phyloP scores from a whole-genome alignment of 2,113 vertebrate genomes.

The Campylorhamphus procurvoides region DNA sequence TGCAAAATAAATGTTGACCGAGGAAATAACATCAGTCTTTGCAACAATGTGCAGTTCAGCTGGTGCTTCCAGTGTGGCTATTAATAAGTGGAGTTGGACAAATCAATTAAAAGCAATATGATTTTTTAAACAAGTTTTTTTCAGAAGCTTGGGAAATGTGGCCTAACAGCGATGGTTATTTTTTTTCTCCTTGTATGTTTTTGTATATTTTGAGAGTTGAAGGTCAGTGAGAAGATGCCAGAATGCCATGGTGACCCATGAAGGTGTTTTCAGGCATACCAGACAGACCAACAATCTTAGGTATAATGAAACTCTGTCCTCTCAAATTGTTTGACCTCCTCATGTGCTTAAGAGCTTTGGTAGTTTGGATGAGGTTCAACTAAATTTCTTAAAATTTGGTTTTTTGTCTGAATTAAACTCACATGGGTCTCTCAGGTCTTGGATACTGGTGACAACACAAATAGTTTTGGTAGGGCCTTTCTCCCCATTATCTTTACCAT shows the following conservation, averaged over 20 bases:
- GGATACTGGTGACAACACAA: neutral
- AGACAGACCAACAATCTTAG: neutral
- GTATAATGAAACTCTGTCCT: neutral
- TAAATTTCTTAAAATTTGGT: neutral
- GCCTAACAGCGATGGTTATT: fast-evolving
- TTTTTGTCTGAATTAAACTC: neutral
- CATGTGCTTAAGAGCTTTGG: neutral
- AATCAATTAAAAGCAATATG: neutral
- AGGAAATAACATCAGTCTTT: neutral
- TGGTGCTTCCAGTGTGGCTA: neutral
- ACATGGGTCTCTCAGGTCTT: neutral
- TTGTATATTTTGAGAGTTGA: neutral
- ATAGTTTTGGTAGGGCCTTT: neutral
- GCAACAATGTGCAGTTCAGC: neutral
- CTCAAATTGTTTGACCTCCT: neutral
- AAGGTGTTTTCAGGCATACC: neutral
- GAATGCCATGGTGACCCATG: neutral
- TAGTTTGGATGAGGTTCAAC: neutral
- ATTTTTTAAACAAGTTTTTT: neutral
- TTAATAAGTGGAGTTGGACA: neutral
- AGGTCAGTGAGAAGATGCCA: neutral
- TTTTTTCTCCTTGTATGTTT: neutral
- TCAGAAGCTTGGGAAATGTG: neutral
- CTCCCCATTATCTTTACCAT: neutral
- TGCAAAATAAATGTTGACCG: conserved; percentile 30